Evolutionary conservation across 2,797 vertebrate genomes (phyloP).

Genomic region (Microctenopoma steveboyesi): DNA sequence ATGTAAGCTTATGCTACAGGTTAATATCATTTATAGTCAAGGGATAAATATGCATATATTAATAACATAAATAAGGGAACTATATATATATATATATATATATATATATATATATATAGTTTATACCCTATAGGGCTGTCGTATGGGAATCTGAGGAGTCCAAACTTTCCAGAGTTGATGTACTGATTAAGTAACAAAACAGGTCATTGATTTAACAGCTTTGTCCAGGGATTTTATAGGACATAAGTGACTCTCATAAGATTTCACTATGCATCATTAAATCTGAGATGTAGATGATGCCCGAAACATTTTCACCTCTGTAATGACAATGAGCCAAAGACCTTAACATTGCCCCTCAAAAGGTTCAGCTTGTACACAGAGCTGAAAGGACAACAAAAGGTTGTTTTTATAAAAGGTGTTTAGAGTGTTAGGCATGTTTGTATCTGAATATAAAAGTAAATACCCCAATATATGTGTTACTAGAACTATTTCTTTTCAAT

Average conservation of each 20-base stretch:
- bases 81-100: background rate
- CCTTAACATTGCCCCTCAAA: constrained; percentile 70
- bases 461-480: constrained; percentile 15
- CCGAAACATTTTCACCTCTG: constrained; percentile 80
- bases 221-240: constrained; percentile 84
- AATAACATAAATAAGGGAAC: constrained; percentile 9
- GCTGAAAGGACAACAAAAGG: constrained; percentile 65
- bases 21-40: constrained; percentile 2
- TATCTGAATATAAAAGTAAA: constrained; percentile 3
- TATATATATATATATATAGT: constrained; percentile 17
- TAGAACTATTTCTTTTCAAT: constrained; percentile 19
- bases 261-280: constrained; percentile 87
- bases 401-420: constrained; percentile 24
- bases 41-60: constrained; percentile 12
- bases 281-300: constrained; percentile 84
- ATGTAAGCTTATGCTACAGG: constrained; percentile 12
- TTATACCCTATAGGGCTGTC: constrained; percentile 58
- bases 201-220: constrained; percentile 87
- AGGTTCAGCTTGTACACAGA: constrained; percentile 45
- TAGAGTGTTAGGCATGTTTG: background rate
- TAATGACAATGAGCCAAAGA: constrained; percentile 80
- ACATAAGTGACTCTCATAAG: constrained; percentile 88
- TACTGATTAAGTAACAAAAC: constrained; percentile 86
- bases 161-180: constrained; percentile 80
- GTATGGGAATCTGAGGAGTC: constrained; percentile 65